Evolutionary conservation across 2,888 invertebrate genomes (phyloP).

Genomic region (Acheta domesticus): DNA sequence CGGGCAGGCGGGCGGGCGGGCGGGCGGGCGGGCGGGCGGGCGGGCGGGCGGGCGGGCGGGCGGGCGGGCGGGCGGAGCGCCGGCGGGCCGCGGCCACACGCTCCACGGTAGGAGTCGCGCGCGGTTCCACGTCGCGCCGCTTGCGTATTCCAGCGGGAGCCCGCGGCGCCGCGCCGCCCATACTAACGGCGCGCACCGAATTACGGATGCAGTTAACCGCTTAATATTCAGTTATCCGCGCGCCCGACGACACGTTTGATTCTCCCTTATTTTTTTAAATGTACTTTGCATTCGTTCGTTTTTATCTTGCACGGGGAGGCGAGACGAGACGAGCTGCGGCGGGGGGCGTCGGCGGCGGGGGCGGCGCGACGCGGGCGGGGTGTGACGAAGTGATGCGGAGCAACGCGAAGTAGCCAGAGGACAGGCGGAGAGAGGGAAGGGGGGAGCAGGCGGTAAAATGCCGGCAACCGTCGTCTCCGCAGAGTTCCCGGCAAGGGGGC

Average conservation of each 20-base stretch:
- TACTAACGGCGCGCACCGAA: slow-evolving; percentile 5
- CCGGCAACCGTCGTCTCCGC: too few relatives aligned
- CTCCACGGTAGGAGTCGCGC: background rate
- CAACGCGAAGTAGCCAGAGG: too few relatives aligned
- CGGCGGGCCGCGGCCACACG: too few relatives aligned
- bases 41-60: too few relatives aligned
- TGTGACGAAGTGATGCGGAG: too few relatives aligned
- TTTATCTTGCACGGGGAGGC: background rate
- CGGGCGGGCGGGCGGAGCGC: too few relatives aligned
- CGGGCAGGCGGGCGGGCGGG: too few relatives aligned
- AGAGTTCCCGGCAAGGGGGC: too few relatives aligned
- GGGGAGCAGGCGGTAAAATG: too few relatives aligned
- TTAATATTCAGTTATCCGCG: slow-evolving; percentile 9
- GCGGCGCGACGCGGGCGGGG: too few relatives aligned
- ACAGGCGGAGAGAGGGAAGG: too few relatives aligned
- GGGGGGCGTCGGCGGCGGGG: background rate
- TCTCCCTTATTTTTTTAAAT: background rate
- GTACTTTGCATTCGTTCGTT: slow-evolving; percentile 2
- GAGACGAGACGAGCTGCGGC: background rate
- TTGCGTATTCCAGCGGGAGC: background rate
- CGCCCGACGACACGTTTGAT: background rate
- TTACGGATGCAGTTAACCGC: slow-evolving; percentile 18
- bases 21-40: too few relatives aligned
- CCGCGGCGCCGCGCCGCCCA: background rate
- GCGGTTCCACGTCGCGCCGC: background rate